phyloP scores from a whole-genome alignment of 2,113 vertebrate genomes.

The Antidorcas marsupialis region DNA sequence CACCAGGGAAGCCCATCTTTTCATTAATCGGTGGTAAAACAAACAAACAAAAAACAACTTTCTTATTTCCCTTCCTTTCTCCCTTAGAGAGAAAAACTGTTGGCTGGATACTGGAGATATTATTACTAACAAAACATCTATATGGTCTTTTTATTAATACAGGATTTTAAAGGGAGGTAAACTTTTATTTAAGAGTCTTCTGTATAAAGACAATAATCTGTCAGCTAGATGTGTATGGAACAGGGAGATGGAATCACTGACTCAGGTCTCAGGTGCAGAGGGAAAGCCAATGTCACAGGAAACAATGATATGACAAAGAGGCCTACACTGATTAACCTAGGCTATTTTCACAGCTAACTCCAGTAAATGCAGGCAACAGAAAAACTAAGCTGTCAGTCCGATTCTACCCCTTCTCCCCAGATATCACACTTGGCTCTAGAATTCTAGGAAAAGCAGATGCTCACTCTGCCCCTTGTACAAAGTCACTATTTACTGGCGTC shows the following conservation, averaged over 20 bases:
- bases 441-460: conserved; percentile 63
- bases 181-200: not conserved
- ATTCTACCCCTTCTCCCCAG: conserved; percentile 37
- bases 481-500: conserved; percentile 62
- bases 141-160: not conserved
- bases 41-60: not conserved
- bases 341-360: conserved; percentile 43
- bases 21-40: not conserved
- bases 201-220: not conserved
- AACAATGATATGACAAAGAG: conserved; percentile 32
- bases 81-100: not conserved
- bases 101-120: not conserved
- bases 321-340: conserved; percentile 10
- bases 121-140: not conserved
- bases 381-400: conserved; percentile 53
- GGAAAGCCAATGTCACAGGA: not conserved
- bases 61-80: not conserved
- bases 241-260: not conserved
- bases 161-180: not conserved
- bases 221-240: not conserved
- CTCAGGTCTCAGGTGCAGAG: not conserved
- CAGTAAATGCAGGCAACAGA: conserved; percentile 37
- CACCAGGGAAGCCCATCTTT: not conserved
- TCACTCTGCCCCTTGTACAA: conserved; percentile 43
- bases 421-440: conserved; percentile 52